Percentiles rank a stretch among this genome's conserved stretches.
Evolutionary conservation across 2,797 vertebrate genomes (phyloP).

Genomic region (Acanthis flammea): DNA sequence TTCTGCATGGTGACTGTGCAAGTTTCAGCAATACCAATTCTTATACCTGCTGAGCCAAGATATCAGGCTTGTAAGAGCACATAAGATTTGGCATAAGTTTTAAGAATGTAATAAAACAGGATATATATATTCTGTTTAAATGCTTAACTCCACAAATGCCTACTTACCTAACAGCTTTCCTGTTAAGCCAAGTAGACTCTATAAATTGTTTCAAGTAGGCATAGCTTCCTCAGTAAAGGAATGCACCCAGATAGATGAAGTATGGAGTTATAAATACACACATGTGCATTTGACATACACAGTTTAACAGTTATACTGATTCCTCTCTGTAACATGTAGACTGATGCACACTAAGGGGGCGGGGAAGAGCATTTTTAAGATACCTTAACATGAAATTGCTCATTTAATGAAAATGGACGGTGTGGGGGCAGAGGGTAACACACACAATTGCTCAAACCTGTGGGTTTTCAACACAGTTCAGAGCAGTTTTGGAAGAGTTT

Average conservation of each 20-base stretch:
- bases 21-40: not conserved
- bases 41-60: not conserved
- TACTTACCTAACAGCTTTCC: not conserved
- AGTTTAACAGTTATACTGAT: not conserved
- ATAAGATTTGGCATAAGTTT: not conserved
- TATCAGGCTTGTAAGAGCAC: not conserved
- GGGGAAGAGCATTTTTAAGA: not conserved
- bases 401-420: not conserved
- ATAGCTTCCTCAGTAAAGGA: not conserved
- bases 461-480: not conserved
- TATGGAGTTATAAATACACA: not conserved
- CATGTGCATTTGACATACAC: fast-evolving
- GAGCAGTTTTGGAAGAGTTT: not conserved
- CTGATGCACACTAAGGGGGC: not conserved
- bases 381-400: not conserved
- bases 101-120: not conserved
- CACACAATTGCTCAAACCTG: not conserved
- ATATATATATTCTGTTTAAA: not conserved
- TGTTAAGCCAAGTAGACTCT: not conserved
- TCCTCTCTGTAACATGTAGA: not conserved
- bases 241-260: not conserved
- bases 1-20: not conserved
- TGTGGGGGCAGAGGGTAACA: not conserved
- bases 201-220: not conserved
- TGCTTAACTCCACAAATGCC: not conserved